Percentiles rank a stretch among this genome's conserved stretches.
Evolutionary conservation across 1,140 invertebrate species (phyloP).

Genomic region (Arctopsyche grandis): DNA sequence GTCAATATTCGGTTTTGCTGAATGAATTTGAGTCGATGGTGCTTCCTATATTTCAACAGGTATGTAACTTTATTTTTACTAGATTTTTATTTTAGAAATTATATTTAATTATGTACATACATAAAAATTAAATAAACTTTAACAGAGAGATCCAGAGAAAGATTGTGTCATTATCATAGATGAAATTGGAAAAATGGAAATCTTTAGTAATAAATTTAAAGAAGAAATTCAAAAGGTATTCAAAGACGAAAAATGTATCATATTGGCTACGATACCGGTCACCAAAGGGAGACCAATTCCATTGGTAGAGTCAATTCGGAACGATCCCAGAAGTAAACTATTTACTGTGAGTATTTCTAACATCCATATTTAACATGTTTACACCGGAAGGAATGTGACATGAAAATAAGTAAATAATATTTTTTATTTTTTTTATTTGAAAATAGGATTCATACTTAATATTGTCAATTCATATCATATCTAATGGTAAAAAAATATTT

Average conservation of each 20-base stretch:
- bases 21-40: constrained; percentile 65
- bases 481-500: constrained; percentile 8
- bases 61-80: constrained; percentile 5
- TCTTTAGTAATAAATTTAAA: constrained; percentile 65
- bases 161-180: constrained; percentile 60
- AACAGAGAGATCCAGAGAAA: too few relatives aligned
- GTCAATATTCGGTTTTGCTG: constrained; percentile 65
- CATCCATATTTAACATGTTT: not conserved
- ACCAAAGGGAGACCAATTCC: constrained; percentile 60
- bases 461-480: not conserved
- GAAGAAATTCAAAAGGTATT: constrained; percentile 57
- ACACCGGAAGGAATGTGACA: not conserved
- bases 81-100: too few relatives aligned
- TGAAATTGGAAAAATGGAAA: constrained; percentile 70
- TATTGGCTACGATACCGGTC: constrained; percentile 65
- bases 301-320: constrained; percentile 61
- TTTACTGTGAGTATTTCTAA: constrained; percentile 52
- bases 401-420: not conserved
- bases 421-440: too few relatives aligned
- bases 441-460: not conserved
- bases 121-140: too few relatives aligned
- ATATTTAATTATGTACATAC: too few relatives aligned
- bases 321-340: constrained; percentile 55
- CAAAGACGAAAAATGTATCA: constrained; percentile 50
- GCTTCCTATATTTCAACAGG: constrained; percentile 58